Base-by-base conservation (phyloP, 2,113 vertebrate genomes). In the Callionymus lyra region DNA sequence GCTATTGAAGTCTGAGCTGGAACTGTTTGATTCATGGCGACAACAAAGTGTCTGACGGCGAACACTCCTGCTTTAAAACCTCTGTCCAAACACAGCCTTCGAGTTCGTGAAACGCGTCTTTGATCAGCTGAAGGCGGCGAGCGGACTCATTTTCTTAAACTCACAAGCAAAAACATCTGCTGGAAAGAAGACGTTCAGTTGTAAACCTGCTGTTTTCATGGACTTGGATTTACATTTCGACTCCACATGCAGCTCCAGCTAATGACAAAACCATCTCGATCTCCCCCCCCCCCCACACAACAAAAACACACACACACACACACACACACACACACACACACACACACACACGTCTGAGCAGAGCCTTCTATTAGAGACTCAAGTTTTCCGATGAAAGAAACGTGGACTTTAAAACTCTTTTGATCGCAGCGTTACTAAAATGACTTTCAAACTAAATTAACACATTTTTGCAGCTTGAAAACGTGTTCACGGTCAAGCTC, bases 321-420 rank as follows among this genome's bases (percentile, higher is more conserved):
- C n/a, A n/a, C n/a, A n/a, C n/a, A n/a, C n/a, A n/a, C n/a, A n/a
- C n/a, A n/a, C n/a, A n/a, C n/a, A n/a, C n/a, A n/a, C n/a, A n/a
- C n/a, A n/a, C n/a, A n/a, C n/a, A n/a, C n/a, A n/a, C n/a, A n/a
- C n/a, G 51, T 71, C 59, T 47, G 34, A 1, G 33, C 27, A 16
- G 34, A 76, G 62, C 53, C 59, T 56, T 39, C 21, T 16, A 61
- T 65, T 54, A 66, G 45, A 56, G 37, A 44, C 61, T 71, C 63
- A 62, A 49, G 46, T 66, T 77, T 72, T 79, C 71, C 73, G 55
- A 61, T 69, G 65, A 77, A 50, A 55, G 38, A 33, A 60, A 59
- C 34, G 35, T 53, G 40, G 49, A 52, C 49, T 70, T 75, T 31
- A 41, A 51, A 53, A 12, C 15, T 38, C 13, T 48, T 53, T 78